Base-by-base conservation (phyloP, 2,113 vertebrate genomes). In the Polypterus senegalus region DNA sequence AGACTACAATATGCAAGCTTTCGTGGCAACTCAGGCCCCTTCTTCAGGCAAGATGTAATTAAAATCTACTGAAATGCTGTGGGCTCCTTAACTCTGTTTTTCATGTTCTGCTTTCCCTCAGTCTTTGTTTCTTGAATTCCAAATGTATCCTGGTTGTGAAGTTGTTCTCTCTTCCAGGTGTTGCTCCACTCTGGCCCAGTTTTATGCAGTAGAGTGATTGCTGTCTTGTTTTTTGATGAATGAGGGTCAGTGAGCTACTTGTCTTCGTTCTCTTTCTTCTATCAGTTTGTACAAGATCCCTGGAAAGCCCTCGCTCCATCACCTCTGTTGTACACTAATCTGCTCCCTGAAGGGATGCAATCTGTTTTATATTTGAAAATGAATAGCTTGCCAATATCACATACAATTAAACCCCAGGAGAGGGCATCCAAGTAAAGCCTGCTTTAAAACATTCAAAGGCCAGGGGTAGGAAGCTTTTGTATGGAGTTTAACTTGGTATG, bases 321-420 rank as follows among this genome's bases (percentile, higher is more conserved):
- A 71, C 70, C 72, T 68, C 73, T 68, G 72, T 77, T 76, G 74
- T 77, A 70, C 70, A 74, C 60, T 79, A 78, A 83, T 83, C 75
- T 73, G 70, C 71, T 80, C 75, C 76, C 75, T 64, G 66, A 66
- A 69, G 81, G 79, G 79, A 82, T 77, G 73, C 79, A 82, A 85
- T 84, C 80, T 84, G 79, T 79, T 84, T 80, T 76, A 75, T 74
- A 78, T 81, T 74, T 81, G 70, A 70, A 82, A 78, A 74, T 76
- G 73, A 83, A 84, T 77, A 71, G 72, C 66, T 66, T 69, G 76
- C 65, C 75, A 73, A 74, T 77, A 79, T 84, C 79, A 75, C 74
- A 69, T 84, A 80, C 83, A 79, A 82, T 82, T 81, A 84, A 79
- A 77, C 77, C 77, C 75, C 80, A 76, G 74, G 83, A 78, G 74